Base-by-base conservation (phyloP, 2,888 invertebrate genomes). In the Eulithis prunata region DNA sequence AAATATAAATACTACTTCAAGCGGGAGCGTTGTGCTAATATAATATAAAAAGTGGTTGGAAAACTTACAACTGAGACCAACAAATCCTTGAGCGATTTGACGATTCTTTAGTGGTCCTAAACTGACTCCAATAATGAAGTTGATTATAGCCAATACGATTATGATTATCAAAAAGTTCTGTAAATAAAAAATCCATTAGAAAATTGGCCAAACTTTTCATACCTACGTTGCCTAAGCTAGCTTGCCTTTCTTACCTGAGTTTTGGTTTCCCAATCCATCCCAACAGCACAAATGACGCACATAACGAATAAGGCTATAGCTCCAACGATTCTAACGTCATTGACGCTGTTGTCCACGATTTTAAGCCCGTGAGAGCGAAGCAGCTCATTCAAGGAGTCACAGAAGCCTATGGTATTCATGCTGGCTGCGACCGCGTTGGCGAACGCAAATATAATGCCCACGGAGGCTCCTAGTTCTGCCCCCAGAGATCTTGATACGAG, bases 341-440 rank as follows among this genome's bases (percentile, higher is more conserved):
- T 96, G 5, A 95, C 87, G 7, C 82, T 81, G 43, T 84, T 85
- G 84, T 98, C 98, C 28, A 97, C 86, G 71, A 98, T 97, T 79
- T 95, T 94, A 46, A 96, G 75, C 2, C 93, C 95, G 73, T 95
- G 81, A 4, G 90, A 91, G 52, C 86, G 93, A 38, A 98, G 89
- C 41, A 97, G 87, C 68, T 96, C 96, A 78, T 96, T 97, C 72
- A 98, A 87, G 0, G 98, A 98, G 83, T 98, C 97, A 78, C 98
- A 98, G 92, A 99, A 99, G 3, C 99, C 99, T 59, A 99, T 98
- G 0, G 98, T 97, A 88, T 99, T 99, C 97, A 99, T 98, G 6
- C 98, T 97, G 0, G 98, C 98, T 0, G 98, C 97, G 0, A 99
- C 98, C 0, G 99, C 97, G 88, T 99, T 99, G 0, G 99, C 99